Base-by-base conservation (phyloP, 2,113 vertebrate genomes). In the Cathartes aura region DNA sequence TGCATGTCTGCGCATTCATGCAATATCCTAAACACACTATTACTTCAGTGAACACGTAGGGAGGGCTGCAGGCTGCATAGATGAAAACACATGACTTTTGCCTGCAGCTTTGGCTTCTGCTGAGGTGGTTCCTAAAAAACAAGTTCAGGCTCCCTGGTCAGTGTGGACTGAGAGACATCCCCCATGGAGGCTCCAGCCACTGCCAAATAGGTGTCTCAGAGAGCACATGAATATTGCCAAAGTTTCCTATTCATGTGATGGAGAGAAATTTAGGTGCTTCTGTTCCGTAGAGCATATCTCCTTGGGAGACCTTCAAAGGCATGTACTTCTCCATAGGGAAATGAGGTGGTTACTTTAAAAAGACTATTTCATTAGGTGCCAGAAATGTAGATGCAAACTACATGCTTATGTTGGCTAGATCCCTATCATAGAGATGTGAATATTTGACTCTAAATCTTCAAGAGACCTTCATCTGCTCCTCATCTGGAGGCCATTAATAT, bases 371-470 rank as follows among this genome's bases (percentile, higher is more conserved):
- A 89, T 87, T 70, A 62, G 38, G n/a, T 87, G 86, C 76, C 87
- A 96, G 84, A 94, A 96, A 71, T 43, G 63, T 38, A 59, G 42
- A 89, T 62, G 72, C n/a, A 95, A 92, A 84, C 48, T 55, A 47
- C 4, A 2, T 30, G 42, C 26, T 89, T 92, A n/a, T 71, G n/a
- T 87, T 93, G 72, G 70, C 93, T 87, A 83, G 55, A 87, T 66
- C 22, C 24, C 32, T 87, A 59, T 87, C 87, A 71, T 2, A 74
- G 67, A 70, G 68, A 70, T 71, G n/a, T 64, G 67, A 80, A 40
- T 76, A 83, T 62, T 12, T 87, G 53, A 15, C 75, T 45, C 17
- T 26, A 79, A n/a, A 34, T 68, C 78, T 89, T 92, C 43, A 76
- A 30, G 36, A 82, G 16, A 52, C 50, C 55, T 92, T 91, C 43